Base-by-base conservation (phyloP, 2,888 invertebrate genomes). In the Pristionchus exspectatus region DNA sequence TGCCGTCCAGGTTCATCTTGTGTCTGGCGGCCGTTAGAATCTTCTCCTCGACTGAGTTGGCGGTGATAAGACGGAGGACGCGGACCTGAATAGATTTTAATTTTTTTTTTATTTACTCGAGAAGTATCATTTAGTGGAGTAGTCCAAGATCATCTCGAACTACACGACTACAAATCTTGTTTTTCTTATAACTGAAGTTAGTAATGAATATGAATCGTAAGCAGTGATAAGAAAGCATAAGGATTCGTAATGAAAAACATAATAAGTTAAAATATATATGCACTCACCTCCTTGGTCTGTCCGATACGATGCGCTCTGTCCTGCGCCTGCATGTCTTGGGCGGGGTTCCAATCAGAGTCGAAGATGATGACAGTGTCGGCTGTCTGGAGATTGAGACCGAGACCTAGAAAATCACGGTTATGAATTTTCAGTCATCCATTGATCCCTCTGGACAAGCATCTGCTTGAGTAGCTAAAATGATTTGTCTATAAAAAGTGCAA, bases 331-430 rank as follows among this genome's bases (percentile, higher is more conserved):
- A 99, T 96, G 96, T 99, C 99, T 97, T 99, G 99, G 96, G 99
- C 99, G 3, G 99, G 99, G 96, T 99, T 99, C 99, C 99, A 99
- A 96, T 99, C 99, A 0, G 99, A 99, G 96, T 99, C 99, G 95
- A 99, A 99, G 93, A 99, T 99, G 93, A 99, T 96, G 92, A 99
- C 99, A 33, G 99, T 99, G 95, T 99, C 99, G 9, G 99, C 99
- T 90, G 98, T 97, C 94, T 99, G 99, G 93, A 99, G 96, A 96
- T 99, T 99, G 93, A 99, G 97, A 90, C 99, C 99, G 88, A 99
- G 96, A 88, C 95, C 93, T 87, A 56, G 2, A 81, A 63, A 2
- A n/a, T 16, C 33, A 38, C 0, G 4, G 33, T 44, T 38, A 44
- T 30, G 2, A 9, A 56, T 54, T n/a, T n/a, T 9, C n/a, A n/a